Conservation (phyloP, 1,140 invertebrate genomes). For the Trissolcus basalis region DNA sequence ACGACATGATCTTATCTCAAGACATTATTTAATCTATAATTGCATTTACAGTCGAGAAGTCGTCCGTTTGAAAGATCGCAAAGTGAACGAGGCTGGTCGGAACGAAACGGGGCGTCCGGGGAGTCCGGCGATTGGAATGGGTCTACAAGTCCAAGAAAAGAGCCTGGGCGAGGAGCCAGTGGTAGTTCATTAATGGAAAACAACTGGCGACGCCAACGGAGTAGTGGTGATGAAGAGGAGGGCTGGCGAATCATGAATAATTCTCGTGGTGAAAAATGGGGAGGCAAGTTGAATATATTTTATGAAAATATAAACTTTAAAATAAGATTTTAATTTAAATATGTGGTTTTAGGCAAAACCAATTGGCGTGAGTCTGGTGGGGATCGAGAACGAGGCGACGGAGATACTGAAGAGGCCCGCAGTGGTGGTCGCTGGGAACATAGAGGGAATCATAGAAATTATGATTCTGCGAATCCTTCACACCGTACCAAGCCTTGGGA, state of each 20-base stretch:
- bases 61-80: conserved; percentile 73
- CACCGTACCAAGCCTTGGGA: conserved; percentile 71
- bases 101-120: conserved; percentile 81
- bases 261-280: conserved; percentile 75
- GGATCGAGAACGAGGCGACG: conserved; percentile 69
- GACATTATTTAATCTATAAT: neutral
- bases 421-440: conserved; percentile 74
- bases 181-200: conserved; percentile 77
- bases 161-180: conserved; percentile 75
- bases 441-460: conserved; percentile 72
- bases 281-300: conserved; percentile 71
- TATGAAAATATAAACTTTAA: neutral
- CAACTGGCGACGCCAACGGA: conserved; percentile 80
- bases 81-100: conserved; percentile 78
- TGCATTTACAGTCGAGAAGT: conserved; percentile 63
- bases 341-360: conserved; percentile 63
- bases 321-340: conserved; percentile 13
- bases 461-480: conserved; percentile 70
- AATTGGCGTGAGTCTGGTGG: conserved; percentile 83
- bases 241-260: conserved; percentile 76
- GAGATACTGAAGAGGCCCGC: conserved; percentile 67
- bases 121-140: conserved; percentile 79
- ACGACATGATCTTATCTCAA: too few species aligned
- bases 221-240: conserved; percentile 79
- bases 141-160: conserved; percentile 80